Evolutionary conservation across 2,888 invertebrate species (phyloP), one percentile per base, ranked within the genome.

Genomic region (Minunthozetes semirufus): DNA sequence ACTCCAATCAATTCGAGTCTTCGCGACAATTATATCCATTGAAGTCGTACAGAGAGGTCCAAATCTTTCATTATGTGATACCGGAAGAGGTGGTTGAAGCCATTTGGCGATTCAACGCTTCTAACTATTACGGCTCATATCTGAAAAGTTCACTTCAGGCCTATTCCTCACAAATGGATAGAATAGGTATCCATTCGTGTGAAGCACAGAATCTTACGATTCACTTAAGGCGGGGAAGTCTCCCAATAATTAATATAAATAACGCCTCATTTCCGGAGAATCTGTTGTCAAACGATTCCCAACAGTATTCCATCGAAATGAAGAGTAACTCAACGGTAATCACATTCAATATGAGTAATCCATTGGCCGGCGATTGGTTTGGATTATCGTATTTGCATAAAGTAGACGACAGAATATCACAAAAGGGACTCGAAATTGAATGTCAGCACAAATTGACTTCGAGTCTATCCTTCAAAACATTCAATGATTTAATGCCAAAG

Each of bases 241-340:
- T 90, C 80, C 93, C 94, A 27, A 89, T 93, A 4, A 88, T 93
- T 76, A 89, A 88, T 81, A 91, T 92, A 1, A 91, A 92, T 81
- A 90, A 90, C 77, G 89, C 91, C 63, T 86, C 87, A 68, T 90
- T 91, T 80, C 90, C 91, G 0, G 87, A 88, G 76, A 84, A 87
- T 70, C 81, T 83, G 76, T 79, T 82, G 78, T 77, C 81, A 29
- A 78, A 80, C 42, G 79, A 81, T 4, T 80, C 80, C 9, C 79
- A 80, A 27, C 78, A 81, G 27, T 79, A 81, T 76, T 77, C 80
- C 59, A 63, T 82, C 25, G 75, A 77, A 5, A 75, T 82, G 73
- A 75, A 78, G 19, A 82, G 82, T 29, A 80, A 83, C 78, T 80
- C 80, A 53, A 74, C 66, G 15, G 77, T 80, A 25, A 75, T 78